Percentiles rank a stretch among this genome's conserved stretches.
These are phyloP conservation scores for Parnassius orleans DNA, from an alignment of 2,888 invertebrate genomes.

Conservation along the genomic window DNA sequence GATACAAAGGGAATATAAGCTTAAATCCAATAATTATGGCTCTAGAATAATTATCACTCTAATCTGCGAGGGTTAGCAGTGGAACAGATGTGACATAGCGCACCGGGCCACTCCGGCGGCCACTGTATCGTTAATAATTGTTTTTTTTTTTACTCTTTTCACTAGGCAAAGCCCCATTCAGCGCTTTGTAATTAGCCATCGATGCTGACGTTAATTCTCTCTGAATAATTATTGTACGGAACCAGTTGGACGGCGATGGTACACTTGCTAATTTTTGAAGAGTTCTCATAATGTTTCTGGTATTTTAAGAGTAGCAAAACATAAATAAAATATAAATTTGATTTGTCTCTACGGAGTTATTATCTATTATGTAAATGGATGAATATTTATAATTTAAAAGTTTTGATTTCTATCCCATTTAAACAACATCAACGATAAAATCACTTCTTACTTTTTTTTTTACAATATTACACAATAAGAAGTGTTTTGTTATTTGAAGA, in stretches of 20 bases:
- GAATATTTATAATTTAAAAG: too few relatives aligned
- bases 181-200: slow-evolving; percentile 76
- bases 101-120: slow-evolving; percentile 76
- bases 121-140: slow-evolving; percentile 79
- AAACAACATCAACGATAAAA: too few relatives aligned
- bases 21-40: slow-evolving; percentile 77
- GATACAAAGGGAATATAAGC: slow-evolving; percentile 46
- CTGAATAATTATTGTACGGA: slow-evolving; percentile 63
- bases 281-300: slow-evolving; percentile 37
- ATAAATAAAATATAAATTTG: not conserved
- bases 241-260: slow-evolving; percentile 48
- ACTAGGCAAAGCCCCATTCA: slow-evolving; percentile 69
- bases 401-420: too few relatives aligned
- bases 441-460: too few relatives aligned
- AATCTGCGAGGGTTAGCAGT: slow-evolving; percentile 63
- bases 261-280: slow-evolving; percentile 38
- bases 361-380: too few relatives aligned
- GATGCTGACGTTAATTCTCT: slow-evolving; percentile 65
- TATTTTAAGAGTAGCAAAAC: slow-evolving; percentile 34
- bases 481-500: too few relatives aligned
- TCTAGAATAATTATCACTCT: slow-evolving; percentile 76
- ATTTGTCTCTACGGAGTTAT: too few relatives aligned
- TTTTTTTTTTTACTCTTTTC: slow-evolving; percentile 62
- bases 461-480: too few relatives aligned
- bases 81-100: slow-evolving; percentile 72